Percentiles rank a stretch among this genome's conserved stretches.
Conservation (phyloP, 2,797 vertebrate genomes). For the Coregonus ussuriensis region DNA sequence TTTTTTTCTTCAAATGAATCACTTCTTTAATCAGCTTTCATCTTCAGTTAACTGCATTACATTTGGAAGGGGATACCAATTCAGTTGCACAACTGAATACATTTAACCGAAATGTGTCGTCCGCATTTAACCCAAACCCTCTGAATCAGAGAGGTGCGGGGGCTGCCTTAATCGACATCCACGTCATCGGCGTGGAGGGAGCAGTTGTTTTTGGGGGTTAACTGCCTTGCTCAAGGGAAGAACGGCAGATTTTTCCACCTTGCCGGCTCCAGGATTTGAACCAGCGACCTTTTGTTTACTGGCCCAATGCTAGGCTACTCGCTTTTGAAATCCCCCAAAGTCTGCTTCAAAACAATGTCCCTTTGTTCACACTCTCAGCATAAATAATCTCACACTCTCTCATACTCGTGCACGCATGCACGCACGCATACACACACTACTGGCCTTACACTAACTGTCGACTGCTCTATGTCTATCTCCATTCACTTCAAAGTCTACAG, state of each 20-base stretch:
- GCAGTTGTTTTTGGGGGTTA: no score
- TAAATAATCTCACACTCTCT: not conserved
- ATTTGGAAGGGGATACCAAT: not conserved
- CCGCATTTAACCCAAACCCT: no score
- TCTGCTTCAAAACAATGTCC: slow-evolving; percentile 44
- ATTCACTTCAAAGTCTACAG: slow-evolving; percentile 36
- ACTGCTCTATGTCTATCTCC: slow-evolving; percentile 27
- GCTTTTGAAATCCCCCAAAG: slow-evolving; percentile 24
- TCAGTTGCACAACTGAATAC: no score
- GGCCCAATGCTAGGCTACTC: not conserved
- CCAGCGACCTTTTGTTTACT: slow-evolving; percentile 43
- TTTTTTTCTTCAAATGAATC: slow-evolving; percentile 34
- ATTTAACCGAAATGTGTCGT: no score
- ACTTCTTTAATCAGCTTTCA: slow-evolving; percentile 42
- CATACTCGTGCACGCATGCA: not conserved
- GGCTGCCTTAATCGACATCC: no score
- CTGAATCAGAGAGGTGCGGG: no score
- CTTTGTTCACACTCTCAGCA: slow-evolving; percentile 31
- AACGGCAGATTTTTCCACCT: no score
- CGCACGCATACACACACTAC: not conserved
- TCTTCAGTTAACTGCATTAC: slow-evolving; percentile 34
- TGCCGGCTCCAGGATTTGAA: not conserved
- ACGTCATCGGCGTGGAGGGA: no score
- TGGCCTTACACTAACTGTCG: slow-evolving; percentile 6
- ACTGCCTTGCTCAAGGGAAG: no score